Conservation (phyloP, 2,113 vertebrate genomes). For the Colius striatus region DNA sequence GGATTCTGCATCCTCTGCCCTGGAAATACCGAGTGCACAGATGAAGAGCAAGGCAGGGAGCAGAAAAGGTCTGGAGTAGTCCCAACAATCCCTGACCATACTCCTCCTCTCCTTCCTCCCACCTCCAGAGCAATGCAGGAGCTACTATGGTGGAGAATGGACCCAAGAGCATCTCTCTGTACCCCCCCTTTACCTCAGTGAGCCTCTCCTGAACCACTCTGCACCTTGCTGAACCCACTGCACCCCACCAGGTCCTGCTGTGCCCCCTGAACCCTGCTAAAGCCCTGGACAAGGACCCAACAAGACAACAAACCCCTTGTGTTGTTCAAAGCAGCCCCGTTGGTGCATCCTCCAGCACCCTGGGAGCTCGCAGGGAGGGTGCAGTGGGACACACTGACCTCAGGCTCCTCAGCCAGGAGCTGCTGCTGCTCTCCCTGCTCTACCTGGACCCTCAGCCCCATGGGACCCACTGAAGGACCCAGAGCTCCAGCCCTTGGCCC, state of each 20-base stretch:
- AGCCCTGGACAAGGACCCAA: accelerated
- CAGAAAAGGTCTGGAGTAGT: neutral
- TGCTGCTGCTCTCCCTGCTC: neutral
- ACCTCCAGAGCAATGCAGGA: accelerated
- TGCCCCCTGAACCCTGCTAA: neutral
- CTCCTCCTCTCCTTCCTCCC: neutral
- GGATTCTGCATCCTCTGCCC: slow-evolving; percentile 9
- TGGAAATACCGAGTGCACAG: accelerated
- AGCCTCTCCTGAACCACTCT: neutral
- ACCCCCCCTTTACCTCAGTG: neutral
- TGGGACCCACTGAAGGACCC: accelerated
- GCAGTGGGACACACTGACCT: accelerated
- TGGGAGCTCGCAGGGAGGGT: accelerated
- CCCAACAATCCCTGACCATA: accelerated
- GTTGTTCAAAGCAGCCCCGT: accelerated
- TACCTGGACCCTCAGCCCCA: neutral
- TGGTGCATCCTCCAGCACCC: neutral
- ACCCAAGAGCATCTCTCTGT: neutral
- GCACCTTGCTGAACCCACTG: neutral
- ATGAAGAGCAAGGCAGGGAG: neutral
- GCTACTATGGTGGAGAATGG: neutral
- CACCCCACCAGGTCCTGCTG: neutral
- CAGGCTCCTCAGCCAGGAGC: accelerated
- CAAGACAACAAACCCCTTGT: neutral
- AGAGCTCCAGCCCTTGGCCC: accelerated